phyloP scores from a whole-genome alignment of 2,113 vertebrate species.

The Phyllostomus discolor region DNA sequence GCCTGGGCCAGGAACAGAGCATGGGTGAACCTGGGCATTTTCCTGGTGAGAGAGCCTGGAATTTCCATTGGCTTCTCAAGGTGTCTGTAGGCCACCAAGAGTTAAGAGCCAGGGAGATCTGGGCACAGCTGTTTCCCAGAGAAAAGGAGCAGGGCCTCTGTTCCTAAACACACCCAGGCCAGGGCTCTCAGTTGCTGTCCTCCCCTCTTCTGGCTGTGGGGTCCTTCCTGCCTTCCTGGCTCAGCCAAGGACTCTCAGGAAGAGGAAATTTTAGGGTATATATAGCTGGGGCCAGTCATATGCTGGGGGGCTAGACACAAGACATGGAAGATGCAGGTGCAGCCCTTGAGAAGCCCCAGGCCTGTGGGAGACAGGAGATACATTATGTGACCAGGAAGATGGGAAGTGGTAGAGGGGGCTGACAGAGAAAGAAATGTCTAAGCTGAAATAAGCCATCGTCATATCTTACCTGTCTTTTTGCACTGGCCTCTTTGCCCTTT shows the following conservation, averaged over 20 bases:
- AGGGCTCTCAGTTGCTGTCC: not conserved
- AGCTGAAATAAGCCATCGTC: not conserved
- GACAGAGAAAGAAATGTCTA: not conserved
- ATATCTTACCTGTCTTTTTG: not conserved
- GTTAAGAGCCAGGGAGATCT: not conserved
- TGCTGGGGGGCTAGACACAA: not conserved
- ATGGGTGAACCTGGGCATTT: not conserved
- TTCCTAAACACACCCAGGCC: not conserved
- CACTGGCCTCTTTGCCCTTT: not conserved
- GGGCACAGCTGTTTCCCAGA: not conserved
- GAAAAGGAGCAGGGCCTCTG: not conserved
- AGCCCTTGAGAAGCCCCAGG: not conserved
- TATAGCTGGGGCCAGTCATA: not conserved
- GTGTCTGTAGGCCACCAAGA: not conserved
- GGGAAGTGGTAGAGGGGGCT: not conserved
- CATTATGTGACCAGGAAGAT: not conserved
- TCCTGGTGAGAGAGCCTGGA: not conserved
- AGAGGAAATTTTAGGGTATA: not conserved
- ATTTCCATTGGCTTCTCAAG: not conserved
- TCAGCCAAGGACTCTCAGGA: not conserved
- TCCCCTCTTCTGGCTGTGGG: not conserved
- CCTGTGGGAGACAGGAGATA: not conserved
- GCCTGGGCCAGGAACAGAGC: not conserved
- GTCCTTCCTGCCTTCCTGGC: not conserved
- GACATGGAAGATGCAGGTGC: not conserved